These are phyloP conservation scores for Neodiprion virginianus DNA, from an alignment of 1,140 invertebrate genomes.

Conservation along the genomic window DNA sequence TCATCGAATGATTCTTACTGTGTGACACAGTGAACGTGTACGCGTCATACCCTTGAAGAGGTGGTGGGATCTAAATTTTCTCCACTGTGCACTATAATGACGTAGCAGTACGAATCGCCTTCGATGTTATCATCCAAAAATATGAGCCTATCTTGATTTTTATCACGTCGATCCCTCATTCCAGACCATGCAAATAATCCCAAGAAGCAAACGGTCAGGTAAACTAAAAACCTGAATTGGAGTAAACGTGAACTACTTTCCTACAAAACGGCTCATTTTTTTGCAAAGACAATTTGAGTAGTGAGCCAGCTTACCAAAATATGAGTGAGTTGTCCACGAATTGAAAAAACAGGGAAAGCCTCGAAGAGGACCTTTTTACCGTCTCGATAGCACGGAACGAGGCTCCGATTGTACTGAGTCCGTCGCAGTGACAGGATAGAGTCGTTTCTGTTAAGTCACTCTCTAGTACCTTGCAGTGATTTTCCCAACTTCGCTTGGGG, in stretches of 20 bases:
- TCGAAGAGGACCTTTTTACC: background rate
- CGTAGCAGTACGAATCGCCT: background rate
- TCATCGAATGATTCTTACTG: background rate
- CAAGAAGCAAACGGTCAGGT: constrained; percentile 5
- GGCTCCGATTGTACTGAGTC: constrained; percentile 8
- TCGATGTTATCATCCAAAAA: background rate
- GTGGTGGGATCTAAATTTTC: background rate
- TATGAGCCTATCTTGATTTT: background rate
- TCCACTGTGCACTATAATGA: background rate
- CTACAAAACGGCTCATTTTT: background rate
- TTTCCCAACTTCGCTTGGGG: background rate
- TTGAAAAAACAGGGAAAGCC: background rate
- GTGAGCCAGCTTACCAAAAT: background rate
- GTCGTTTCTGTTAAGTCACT: background rate
- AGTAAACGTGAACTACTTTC: background rate
- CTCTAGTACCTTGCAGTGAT: background rate
- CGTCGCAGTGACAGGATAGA: constrained; percentile 3
- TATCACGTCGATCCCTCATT: background rate
- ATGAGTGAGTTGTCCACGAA: constrained; percentile 3
- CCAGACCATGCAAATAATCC: background rate
- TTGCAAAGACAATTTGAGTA: background rate
- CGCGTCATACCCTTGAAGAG: background rate
- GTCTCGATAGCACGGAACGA: background rate
- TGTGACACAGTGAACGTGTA: background rate
- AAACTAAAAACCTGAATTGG: constrained; percentile 3